Base-by-base conservation (phyloP, 1,140 invertebrate species). In the Drosophila ficusphila region DNA sequence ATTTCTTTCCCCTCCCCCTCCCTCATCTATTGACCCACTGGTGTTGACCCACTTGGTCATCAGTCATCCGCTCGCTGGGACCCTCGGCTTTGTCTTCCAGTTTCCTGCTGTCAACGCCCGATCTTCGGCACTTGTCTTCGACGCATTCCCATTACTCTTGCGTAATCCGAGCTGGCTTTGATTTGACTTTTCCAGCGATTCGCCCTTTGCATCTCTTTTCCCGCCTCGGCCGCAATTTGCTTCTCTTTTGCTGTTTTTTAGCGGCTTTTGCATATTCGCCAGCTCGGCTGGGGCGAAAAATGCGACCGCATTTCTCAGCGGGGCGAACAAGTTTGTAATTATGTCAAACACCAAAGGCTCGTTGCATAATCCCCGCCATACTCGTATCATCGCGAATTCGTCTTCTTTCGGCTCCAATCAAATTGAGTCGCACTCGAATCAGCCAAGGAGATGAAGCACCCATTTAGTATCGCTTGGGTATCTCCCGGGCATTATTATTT, bases 261-360 rank as follows among this genome's bases (percentile, higher is more conserved):
- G 5, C 11, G 34, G 31, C 44, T 25, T 85, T 83, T 85, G 81
- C 81, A 85, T 85, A 86, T 86, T 79, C 71, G 71, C 76, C 38
- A 44, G 54, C 69, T 27, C 39, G 23, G 73, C 54, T 39, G 16
- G 64, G 65, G 54, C 61, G 51, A 79, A 74, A 79, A 79, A 68
- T 60, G 44, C 77, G 81, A 79, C 67, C 79, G 72, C 76, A 85
- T 86, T 86, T 86, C 64, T 76, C 41, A 49, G 76, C 71, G 61
- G 79, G 76, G 81, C 79, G 79, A 85, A 85, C 79, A 79, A 85
- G 79, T 85, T 83, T 83, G 65, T 79, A 85, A 85, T 85, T 79
- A 78, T 86, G 79, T 85, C 79, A 85, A 85, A 85, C 64, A 68
- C 62, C 72, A 53, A 73, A 68, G 52, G 61, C 27, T 41, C 27